Evolutionary conservation across 2,797 vertebrate genomes (phyloP), one percentile per base, ranked within the genome.

Genomic region (Amblyopsis hoosieri): DNA sequence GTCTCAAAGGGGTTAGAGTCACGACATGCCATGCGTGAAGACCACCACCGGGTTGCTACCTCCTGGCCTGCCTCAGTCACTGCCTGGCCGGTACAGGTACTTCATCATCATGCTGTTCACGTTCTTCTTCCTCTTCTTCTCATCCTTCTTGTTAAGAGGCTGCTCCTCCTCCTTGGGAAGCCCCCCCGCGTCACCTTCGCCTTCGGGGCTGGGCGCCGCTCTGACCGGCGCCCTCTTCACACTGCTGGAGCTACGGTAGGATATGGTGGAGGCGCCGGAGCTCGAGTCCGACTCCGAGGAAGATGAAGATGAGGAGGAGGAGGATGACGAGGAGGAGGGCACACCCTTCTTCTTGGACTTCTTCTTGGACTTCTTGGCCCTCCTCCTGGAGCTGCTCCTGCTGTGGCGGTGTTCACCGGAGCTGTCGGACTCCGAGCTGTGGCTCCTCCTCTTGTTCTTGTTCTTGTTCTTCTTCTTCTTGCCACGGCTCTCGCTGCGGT

Each of bases 61-160:
- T 97, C 94, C 96, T 95, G 23, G 92, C 86, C 49, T 91, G 85
- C 88, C 55, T 95, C 93, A 98, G 89, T 99, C 96, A 83, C 96
- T 98, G 91, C 98, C 96, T 0, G 96, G 91, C 12, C 93, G 93
- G 88, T 98, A 99, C 55, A 99, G 90, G 85, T 99, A 99, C 83
- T 98, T 98, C 97, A 99, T 97, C 96, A 99, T 93, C 83, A 99
- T 79, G 84, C 82, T 98, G 91, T 99, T 95, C 66, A 98, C 94
- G 71, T 93, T 93, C 83, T 98, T 98, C 86, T 94, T 98, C 62
- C 92, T 93, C 74, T 95, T 92, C 87, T 97, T 98, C 47, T 96
- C 93, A 5, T 94, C 90, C 83, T 96, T 98, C 76, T 90, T 95
- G 42, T 78, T 85, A 1, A 61, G 60, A n/a, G 85, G 67, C 2